Percentiles rank a stretch among this genome's conserved stretches.
Conservation (phyloP, 64 coral and sea anemone species). For the Catalaphyllia jardinei region DNA sequence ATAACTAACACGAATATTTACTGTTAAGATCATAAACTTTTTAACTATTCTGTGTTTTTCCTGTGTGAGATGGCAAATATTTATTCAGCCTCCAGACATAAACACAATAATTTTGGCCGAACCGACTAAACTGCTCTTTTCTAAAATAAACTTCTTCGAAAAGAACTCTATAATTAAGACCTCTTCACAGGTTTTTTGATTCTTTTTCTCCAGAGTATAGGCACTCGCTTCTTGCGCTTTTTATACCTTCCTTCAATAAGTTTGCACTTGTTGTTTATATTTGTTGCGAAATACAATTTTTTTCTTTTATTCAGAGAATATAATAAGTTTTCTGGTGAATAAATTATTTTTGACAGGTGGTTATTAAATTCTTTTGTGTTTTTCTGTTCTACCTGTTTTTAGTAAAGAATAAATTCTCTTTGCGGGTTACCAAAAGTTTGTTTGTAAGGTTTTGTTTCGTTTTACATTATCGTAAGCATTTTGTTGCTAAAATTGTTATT, state of each 20-base stretch:
- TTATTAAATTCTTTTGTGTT: neutral
- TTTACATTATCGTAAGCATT: neutral
- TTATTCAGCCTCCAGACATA: constrained; percentile 28
- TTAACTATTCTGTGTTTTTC: constrained; percentile 45
- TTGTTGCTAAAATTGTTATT: neutral
- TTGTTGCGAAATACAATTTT: constrained; percentile 5
- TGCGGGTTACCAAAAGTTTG: neutral
- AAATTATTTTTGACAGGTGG: constrained; percentile 37
- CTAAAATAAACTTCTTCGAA: neutral
- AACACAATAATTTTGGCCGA: constrained; percentile 3
- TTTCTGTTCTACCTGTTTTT: neutral
- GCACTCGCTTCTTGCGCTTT: neutral
- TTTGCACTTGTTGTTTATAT: neutral
- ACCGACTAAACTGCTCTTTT: neutral
- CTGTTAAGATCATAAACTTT: constrained; percentile 25
- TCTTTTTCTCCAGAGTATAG: neutral
- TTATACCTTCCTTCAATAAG: neutral
- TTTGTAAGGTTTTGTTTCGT: neutral
- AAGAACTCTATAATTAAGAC: neutral
- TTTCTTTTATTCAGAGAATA: constrained; percentile 10
- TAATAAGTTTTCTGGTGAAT: constrained; percentile 27
- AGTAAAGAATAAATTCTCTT: constrained; percentile 27
- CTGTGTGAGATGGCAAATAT: constrained; percentile 31
- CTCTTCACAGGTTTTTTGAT: neutral
- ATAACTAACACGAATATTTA: constrained; percentile 33